A percentile compares a stretch with the other conserved stretches of the same genome.
Conservation (phyloP, 64 coral and sea anemone genomes). For the Stylophora pistillata region DNA sequence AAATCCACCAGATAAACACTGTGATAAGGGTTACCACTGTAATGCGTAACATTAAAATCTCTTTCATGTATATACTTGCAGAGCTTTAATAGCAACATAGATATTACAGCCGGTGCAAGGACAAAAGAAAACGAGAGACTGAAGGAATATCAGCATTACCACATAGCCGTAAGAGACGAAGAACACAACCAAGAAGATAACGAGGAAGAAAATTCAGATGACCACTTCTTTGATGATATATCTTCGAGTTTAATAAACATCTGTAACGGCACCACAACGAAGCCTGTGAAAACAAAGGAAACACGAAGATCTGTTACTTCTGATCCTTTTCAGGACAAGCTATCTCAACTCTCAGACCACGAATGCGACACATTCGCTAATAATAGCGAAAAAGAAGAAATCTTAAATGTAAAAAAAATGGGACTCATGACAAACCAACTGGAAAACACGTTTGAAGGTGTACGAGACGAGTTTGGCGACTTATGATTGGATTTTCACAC, state of each 20-base stretch:
- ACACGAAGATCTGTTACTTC: background rate
- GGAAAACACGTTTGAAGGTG: background rate
- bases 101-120: background rate
- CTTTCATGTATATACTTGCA: background rate
- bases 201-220: background rate
- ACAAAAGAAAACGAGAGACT: background rate
- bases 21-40: too few relatives aligned
- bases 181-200: background rate
- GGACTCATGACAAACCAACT: too few relatives aligned
- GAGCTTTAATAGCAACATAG: background rate
- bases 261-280: background rate
- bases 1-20: too few relatives aligned
- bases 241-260: slow-evolving; percentile 39
- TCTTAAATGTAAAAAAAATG: background rate
- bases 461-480: background rate
- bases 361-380: background rate
- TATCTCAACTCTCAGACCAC: background rate
- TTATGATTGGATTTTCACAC: background rate
- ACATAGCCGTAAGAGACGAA: background rate
- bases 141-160: background rate
- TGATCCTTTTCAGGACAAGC: background rate
- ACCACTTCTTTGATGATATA: slow-evolving; percentile 32
- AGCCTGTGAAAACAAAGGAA: background rate
- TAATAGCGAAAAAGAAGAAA: background rate
- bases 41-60: too few relatives aligned